Conservation (phyloP, 2,888 invertebrate species). For the Aspidiotus destructor region DNA sequence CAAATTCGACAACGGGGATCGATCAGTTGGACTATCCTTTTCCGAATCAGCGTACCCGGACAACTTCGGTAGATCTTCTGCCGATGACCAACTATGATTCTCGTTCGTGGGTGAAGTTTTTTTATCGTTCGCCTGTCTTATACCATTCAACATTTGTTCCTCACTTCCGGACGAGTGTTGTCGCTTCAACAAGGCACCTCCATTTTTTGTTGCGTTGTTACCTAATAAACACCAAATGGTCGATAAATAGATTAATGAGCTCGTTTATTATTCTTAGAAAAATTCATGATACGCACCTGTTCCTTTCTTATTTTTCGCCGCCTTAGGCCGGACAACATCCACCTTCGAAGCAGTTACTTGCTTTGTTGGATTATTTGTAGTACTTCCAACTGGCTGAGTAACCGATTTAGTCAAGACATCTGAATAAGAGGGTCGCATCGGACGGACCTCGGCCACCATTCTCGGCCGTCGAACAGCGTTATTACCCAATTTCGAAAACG, state of each 20-base stretch:
- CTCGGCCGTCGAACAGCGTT: slow-evolving; percentile 47
- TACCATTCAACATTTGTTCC: slow-evolving; percentile 40
- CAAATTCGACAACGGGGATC: slow-evolving; percentile 26
- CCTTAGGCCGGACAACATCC: slow-evolving; percentile 40
- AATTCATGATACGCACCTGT: slow-evolving; percentile 10
- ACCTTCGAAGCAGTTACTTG: slow-evolving; percentile 33
- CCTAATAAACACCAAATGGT: slow-evolving; percentile 10
- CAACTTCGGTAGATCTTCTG: slow-evolving; percentile 40
- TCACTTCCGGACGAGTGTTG: slow-evolving; percentile 50
- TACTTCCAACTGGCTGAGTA: slow-evolving; percentile 42
- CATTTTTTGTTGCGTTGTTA: slow-evolving; percentile 32
- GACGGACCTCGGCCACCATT: slow-evolving; percentile 68
- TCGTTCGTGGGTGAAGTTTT: slow-evolving; percentile 37
- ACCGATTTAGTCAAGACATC: slow-evolving; percentile 66
- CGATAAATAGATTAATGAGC: background rate
- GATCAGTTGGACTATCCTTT: slow-evolving; percentile 16
- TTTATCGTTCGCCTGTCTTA: slow-evolving; percentile 37
- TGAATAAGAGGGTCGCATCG: slow-evolving; percentile 77
- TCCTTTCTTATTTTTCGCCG: slow-evolving; percentile 42
- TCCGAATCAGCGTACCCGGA: slow-evolving; percentile 23
- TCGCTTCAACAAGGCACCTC: slow-evolving; percentile 42
- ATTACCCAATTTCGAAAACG: slow-evolving; percentile 42
- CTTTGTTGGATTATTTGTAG: slow-evolving; percentile 34
- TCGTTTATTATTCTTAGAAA: background rate
- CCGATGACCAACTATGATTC: slow-evolving; percentile 43